Evolutionary conservation across 1,140 invertebrate species (phyloP), one percentile per base, ranked within the genome.

Genomic region (Cherax destructor): DNA sequence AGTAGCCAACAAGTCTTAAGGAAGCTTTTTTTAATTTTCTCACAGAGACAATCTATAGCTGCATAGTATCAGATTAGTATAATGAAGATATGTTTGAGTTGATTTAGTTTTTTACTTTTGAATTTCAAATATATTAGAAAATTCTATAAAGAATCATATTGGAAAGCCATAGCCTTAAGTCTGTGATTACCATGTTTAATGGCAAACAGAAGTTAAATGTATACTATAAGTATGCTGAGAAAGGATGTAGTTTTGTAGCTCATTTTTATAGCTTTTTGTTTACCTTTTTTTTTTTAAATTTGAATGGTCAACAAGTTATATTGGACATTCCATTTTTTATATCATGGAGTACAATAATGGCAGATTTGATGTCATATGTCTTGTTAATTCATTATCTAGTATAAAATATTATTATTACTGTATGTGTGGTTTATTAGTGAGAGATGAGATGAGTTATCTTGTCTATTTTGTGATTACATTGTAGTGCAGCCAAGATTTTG

Each of bases 301-400:
- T 30, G 18, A 65, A 65, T 65, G 61, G 61, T 74, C 69, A 74
- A 74, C 69, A 74, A 30, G 9, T 74, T 74, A 30, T 74, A 74
- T 74, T 65, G 61, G 69, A 74, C 69, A 74, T 74, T 74, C 69
- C 69, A 74, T 24, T 74, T 74, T 30, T 30, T 74, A 21, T 69
- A n/a, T 69, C 65, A 21, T 69, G n/a, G 65, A 69, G 11, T 5
- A 21, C 2, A 69, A 18, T 69, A n/a, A 18, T n/a, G 16, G 16
- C 65, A 69, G 65, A 6, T 6, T 69, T 69, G 21, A 18, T 69
- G 6, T 18, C 21, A 5, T n/a, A 18, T 11, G 16, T 18, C 21
- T 69, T 21, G 56, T 9, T 9, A 11, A 59, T 59, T 59, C 16
- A 1, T 59, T 9, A 11, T 59, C 56, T 16, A 9, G 16, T 9